Conservation (phyloP, 2,113 vertebrate species). For the Oryzias melastigma region DNA sequence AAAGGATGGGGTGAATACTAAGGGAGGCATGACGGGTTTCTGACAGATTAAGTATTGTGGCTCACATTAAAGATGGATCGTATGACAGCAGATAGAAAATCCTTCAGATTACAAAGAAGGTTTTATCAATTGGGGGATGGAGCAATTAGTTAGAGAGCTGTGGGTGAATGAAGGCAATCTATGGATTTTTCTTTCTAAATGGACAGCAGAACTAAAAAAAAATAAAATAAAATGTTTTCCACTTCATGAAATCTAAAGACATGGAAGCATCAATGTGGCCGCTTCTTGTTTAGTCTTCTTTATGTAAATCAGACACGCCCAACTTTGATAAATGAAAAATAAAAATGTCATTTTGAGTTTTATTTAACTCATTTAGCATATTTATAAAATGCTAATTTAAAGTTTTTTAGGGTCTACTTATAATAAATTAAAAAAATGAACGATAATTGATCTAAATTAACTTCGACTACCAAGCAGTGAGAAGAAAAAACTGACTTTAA, state of each 20-base stretch:
- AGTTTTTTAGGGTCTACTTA: no score
- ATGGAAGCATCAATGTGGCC: neutral
- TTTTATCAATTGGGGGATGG: constrained; percentile 14
- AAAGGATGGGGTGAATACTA: constrained; percentile 3
- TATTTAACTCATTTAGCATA: no score
- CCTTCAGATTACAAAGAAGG: constrained; percentile 6
- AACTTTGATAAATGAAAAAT: no score
- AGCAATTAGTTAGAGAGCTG: neutral
- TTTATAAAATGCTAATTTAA: no score
- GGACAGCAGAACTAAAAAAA: neutral
- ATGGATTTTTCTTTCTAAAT: neutral
- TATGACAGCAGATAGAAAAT: constrained; percentile 12
- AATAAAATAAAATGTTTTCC: neutral
- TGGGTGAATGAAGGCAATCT: constrained; percentile 1
- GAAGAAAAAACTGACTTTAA: no score
- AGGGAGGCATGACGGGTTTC: constrained; percentile 26
- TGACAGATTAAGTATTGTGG: constrained; percentile 29
- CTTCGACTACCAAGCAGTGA: no score
- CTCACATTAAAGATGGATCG: constrained; percentile 17
- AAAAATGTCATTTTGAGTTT: no score
- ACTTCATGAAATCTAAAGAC: no score
- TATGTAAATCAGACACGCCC: neutral
- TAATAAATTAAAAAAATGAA: no score
- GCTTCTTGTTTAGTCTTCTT: no score
- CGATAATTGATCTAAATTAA: no score